Percentiles rank a stretch among this genome's conserved stretches.
Evolutionary conservation across 2,113 vertebrate genomes (phyloP).

Genomic region (Galeopterus variegatus): DNA sequence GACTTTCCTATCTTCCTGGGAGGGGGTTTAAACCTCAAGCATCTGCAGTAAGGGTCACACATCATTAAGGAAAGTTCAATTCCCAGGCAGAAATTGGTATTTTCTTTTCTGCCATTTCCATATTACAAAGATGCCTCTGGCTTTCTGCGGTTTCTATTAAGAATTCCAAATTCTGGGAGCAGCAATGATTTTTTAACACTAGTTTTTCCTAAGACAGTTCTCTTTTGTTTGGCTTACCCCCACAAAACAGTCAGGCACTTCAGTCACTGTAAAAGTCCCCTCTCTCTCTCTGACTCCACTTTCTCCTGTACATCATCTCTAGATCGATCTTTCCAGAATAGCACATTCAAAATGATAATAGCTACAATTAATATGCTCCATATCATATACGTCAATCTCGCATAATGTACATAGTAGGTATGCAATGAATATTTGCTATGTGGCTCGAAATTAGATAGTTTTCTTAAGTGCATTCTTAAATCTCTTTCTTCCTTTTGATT

Average conservation of each 20-base stretch:
- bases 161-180: slow-evolving; percentile 74
- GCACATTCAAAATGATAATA: not conserved
- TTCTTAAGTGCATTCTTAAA: not conserved
- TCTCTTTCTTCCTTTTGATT: slow-evolving; percentile 35
- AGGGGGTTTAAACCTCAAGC: not conserved
- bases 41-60: not conserved
- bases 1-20: not conserved
- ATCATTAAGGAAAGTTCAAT: slow-evolving; percentile 68
- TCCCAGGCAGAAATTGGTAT: slow-evolving; percentile 43
- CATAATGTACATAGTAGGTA: slow-evolving; percentile 51
- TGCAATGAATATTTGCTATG: not conserved
- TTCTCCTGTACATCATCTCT: not conserved
- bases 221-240: not conserved
- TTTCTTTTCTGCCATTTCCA: slow-evolving; percentile 54
- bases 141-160: slow-evolving; percentile 69
- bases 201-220: slow-evolving; percentile 47
- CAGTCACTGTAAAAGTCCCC: not conserved
- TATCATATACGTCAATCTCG: not conserved
- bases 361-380: not conserved
- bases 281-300: not conserved
- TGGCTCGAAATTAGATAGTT: slow-evolving; percentile 20
- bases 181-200: slow-evolving; percentile 60
- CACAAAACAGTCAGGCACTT: not conserved
- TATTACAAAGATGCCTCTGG: slow-evolving; percentile 50
- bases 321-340: not conserved